phyloP scores from a whole-genome alignment of 2,113 vertebrate species.

The Grammomys surdaster region DNA sequence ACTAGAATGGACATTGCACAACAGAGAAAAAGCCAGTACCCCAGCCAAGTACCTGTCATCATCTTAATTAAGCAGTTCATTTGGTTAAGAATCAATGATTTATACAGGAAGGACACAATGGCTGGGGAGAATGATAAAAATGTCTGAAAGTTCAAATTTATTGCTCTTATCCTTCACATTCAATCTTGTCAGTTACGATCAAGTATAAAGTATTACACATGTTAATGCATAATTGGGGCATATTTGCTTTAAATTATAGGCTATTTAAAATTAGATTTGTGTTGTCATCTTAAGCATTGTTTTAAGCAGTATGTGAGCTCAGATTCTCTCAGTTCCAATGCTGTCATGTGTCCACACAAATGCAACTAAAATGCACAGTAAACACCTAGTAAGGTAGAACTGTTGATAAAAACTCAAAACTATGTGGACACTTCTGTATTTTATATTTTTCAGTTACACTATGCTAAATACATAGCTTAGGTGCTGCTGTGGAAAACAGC shows the following conservation, averaged over 20 bases:
- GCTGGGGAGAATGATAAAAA: constrained; percentile 32
- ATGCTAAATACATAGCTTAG: constrained; percentile 58
- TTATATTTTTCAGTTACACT: constrained; percentile 18
- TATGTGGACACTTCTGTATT: not conserved
- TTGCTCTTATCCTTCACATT: not conserved
- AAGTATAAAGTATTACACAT: constrained; percentile 2
- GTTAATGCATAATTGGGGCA: not conserved
- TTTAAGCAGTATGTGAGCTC: not conserved
- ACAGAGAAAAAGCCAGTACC: constrained; percentile 16
- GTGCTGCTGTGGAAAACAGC: constrained; percentile 57
- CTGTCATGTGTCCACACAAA: not conserved
- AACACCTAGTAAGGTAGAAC: not conserved
- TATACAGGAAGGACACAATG: constrained; percentile 4
- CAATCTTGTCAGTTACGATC: not conserved
- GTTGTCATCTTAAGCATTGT: not conserved
- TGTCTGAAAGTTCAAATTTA: constrained; percentile 13
- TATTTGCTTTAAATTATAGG: not conserved
- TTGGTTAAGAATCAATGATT: constrained; percentile 27
- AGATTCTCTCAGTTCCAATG: not conserved
- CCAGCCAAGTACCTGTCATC: constrained; percentile 46
- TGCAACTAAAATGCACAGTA: not conserved
- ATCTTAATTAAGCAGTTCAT: constrained; percentile 53
- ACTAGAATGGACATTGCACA: not conserved
- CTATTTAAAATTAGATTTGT: constrained; percentile 37
- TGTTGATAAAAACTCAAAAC: constrained; percentile 16